Conservation (phyloP, 2,888 invertebrate species). For the Perizoma affinitatum region DNA sequence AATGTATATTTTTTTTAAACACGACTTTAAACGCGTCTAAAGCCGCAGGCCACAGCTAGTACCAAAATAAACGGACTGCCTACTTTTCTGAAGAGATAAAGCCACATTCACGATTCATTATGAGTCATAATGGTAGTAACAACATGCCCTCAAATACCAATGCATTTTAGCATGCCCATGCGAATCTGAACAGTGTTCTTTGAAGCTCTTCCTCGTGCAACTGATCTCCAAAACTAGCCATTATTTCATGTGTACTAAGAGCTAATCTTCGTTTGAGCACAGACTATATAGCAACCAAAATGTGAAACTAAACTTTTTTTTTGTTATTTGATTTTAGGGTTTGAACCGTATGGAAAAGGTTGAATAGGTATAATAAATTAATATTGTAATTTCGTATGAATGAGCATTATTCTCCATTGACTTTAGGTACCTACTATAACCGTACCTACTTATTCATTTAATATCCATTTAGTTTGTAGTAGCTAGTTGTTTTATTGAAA, state of each 20-base stretch:
- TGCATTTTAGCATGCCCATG: conserved; percentile 26
- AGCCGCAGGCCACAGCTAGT: no score
- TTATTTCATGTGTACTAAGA: not conserved
- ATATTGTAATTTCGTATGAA: conserved; percentile 8
- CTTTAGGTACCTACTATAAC: conserved; percentile 8
- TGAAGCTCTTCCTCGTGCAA: conserved; percentile 9
- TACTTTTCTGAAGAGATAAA: no score
- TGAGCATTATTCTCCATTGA: conserved; percentile 14
- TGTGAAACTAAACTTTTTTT: not conserved
- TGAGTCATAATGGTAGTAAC: not conserved
- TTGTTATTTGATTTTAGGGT: not conserved
- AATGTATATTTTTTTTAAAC: no score
- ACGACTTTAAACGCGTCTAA: no score
- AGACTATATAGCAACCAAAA: not conserved
- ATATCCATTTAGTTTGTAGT: no score
- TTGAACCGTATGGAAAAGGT: not conserved
- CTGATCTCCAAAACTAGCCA: not conserved
- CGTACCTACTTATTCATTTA: no score
- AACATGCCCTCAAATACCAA: conserved; percentile 12
- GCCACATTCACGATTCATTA: no score
- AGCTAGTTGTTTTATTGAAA: no score
- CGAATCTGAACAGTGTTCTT: conserved; percentile 23
- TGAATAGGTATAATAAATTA: conserved; percentile 1
- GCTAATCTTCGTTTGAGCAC: not conserved
- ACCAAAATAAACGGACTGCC: no score